These are phyloP conservation scores for Morbakka virulenta DNA, from an alignment of 30 jellyfish, hydroid and myxozoan genomes.

Conservation along the genomic window DNA sequence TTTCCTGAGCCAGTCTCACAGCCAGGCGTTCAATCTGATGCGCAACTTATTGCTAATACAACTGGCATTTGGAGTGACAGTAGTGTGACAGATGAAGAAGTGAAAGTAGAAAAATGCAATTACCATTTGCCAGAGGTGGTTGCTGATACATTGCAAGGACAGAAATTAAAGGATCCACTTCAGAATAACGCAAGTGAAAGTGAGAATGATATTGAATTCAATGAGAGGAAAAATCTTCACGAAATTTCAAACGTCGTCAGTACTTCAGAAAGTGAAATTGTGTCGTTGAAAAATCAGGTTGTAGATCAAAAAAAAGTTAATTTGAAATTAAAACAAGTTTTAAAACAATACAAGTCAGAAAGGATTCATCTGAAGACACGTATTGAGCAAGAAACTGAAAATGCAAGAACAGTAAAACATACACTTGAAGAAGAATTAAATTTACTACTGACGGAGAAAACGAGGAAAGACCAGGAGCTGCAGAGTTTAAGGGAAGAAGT, in stretches of 20 bases:
- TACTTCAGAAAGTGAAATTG: constrained; percentile 24
- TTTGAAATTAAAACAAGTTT: constrained; percentile 43
- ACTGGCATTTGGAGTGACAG: too few relatives aligned
- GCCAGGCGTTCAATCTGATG: too few relatives aligned
- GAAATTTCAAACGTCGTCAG: constrained; percentile 9
- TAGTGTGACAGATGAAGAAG: too few relatives aligned
- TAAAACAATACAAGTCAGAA: constrained; percentile 48
- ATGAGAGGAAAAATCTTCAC: constrained; percentile 31
- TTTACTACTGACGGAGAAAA: constrained; percentile 36
- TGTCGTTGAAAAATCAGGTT: constrained; percentile 21
- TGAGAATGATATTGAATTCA: constrained; percentile 30
- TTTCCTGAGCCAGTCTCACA: too few relatives aligned
- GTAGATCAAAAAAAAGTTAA: constrained; percentile 32
- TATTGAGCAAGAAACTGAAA: constrained; percentile 49
- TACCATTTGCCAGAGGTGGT: constrained; percentile 70
- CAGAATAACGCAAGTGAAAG: constrained; percentile 52
- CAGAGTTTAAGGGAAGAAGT: constrained; percentile 76
- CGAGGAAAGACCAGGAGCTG: constrained; percentile 54
- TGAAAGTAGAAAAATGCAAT: too few relatives aligned
- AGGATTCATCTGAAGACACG: constrained; percentile 35
- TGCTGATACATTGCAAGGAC: constrained; percentile 45
- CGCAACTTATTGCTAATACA: too few relatives aligned
- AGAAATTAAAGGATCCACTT: constrained; percentile 36
- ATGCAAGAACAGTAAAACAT: constrained; percentile 8
- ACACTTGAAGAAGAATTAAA: constrained; percentile 27